Conservation (phyloP, 2,888 invertebrate genomes). For the Anthophora plumipes region DNA sequence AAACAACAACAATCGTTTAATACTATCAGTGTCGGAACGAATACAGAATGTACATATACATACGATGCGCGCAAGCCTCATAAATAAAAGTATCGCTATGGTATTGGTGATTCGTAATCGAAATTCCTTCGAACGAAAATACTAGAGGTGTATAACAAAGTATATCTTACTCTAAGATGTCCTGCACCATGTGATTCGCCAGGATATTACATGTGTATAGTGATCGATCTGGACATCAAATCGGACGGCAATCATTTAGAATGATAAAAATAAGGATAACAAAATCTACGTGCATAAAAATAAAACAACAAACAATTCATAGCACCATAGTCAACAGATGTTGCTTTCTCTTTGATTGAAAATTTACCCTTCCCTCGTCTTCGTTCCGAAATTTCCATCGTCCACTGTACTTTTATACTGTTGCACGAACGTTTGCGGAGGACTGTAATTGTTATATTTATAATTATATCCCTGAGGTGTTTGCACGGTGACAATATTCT, state of each 20-base stretch:
- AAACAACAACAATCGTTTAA: slow-evolving; percentile 67
- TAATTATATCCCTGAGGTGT: slow-evolving; percentile 74
- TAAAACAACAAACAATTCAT: slow-evolving; percentile 7
- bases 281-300: not conserved
- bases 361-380: slow-evolving; percentile 70
- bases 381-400: slow-evolving; percentile 74
- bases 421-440: slow-evolving; percentile 65
- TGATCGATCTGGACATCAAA: not conserved
- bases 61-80: slow-evolving; percentile 30
- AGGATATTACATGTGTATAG: not conserved
- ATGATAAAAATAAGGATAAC: not conserved
- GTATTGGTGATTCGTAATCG: slow-evolving; percentile 21
- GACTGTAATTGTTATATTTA: slow-evolving; percentile 76
- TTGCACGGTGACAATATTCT: slow-evolving; percentile 72
- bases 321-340: slow-evolving; percentile 19
- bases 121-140: slow-evolving; percentile 4
- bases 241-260: slow-evolving; percentile 17
- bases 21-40: slow-evolving; percentile 53
- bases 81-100: slow-evolving; percentile 34
- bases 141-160: not conserved
- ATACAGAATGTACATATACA: slow-evolving; percentile 52
- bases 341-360: too few relatives aligned
- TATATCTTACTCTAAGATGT: slow-evolving; percentile 25
- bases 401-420: slow-evolving; percentile 72
- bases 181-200: slow-evolving; percentile 10